Conservation (phyloP, 2,113 vertebrate genomes). For the Myotis davidii region DNA sequence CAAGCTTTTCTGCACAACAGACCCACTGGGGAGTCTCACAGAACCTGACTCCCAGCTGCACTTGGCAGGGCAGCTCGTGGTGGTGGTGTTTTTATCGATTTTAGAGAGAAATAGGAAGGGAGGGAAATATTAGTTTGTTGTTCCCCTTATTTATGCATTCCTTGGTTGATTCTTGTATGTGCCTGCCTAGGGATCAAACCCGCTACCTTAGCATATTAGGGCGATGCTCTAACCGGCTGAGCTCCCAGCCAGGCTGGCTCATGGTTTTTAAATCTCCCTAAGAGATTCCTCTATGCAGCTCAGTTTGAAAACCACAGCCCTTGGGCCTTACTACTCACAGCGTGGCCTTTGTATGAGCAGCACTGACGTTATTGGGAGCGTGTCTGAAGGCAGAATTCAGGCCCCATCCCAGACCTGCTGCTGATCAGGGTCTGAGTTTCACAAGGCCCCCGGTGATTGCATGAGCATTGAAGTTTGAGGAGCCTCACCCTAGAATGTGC, state of each 20-base stretch:
- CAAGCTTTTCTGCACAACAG: background rate
- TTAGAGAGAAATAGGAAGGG: background rate
- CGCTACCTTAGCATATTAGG: background rate
- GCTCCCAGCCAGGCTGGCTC: background rate
- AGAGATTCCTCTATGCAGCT: background rate
- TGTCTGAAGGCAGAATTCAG: background rate
- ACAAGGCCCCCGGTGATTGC: background rate
- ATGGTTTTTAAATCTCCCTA: background rate
- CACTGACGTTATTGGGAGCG: background rate
- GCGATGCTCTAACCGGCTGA: background rate
- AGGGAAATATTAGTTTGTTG: background rate
- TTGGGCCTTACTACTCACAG: background rate
- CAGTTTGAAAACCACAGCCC: background rate
- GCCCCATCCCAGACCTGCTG: background rate
- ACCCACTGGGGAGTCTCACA: background rate
- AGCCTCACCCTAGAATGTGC: background rate
- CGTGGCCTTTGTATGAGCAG: background rate
- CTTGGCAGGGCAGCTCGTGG: accelerated
- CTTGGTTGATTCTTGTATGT: background rate
- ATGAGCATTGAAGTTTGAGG: background rate
- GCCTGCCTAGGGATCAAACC: background rate
- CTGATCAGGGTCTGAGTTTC: background rate
- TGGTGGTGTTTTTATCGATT: background rate
- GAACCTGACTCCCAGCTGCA: background rate
- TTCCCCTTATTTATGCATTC: background rate